Conservation (phyloP, 30 jellyfish, hydroid and myxozoan genomes). For the Hydra vulgaris region DNA sequence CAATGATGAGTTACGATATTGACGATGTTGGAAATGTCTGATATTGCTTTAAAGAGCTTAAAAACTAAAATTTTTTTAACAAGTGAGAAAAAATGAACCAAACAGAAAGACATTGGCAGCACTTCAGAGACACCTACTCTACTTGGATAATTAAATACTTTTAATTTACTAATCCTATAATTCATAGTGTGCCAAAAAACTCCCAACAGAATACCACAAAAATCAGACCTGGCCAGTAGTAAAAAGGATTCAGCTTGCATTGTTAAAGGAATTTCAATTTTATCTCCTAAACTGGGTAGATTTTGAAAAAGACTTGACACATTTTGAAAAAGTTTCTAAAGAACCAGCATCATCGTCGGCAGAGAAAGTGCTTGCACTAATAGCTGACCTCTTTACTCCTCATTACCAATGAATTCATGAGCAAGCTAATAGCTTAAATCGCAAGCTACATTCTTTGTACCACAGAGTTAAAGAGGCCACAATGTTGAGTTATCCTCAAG, state of each 20-base stretch:
- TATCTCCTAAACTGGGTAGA: neutral
- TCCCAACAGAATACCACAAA: neutral
- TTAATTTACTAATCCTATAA: neutral
- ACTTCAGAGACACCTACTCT: neutral
- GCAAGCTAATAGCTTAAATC: neutral
- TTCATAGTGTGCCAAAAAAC: neutral
- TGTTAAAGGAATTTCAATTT: neutral
- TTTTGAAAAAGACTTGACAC: neutral
- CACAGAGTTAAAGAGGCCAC: neutral
- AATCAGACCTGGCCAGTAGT: neutral
- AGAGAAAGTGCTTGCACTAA: neutral
- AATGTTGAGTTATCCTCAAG: neutral
- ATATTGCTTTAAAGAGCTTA: neutral
- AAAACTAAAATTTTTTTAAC: neutral
- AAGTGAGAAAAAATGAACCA: neutral
- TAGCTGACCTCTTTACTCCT: neutral
- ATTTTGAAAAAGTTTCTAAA: neutral
- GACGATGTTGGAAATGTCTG: neutral
- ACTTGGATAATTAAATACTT: neutral
- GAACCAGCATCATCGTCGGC: neutral
- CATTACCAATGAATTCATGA: neutral
- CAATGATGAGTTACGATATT: neutral
- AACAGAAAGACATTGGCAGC: neutral
- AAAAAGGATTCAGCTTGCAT: neutral
- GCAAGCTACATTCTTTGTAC: neutral